Conservation (phyloP, 2,888 invertebrate genomes). For the Ochlodes sylvanus region DNA sequence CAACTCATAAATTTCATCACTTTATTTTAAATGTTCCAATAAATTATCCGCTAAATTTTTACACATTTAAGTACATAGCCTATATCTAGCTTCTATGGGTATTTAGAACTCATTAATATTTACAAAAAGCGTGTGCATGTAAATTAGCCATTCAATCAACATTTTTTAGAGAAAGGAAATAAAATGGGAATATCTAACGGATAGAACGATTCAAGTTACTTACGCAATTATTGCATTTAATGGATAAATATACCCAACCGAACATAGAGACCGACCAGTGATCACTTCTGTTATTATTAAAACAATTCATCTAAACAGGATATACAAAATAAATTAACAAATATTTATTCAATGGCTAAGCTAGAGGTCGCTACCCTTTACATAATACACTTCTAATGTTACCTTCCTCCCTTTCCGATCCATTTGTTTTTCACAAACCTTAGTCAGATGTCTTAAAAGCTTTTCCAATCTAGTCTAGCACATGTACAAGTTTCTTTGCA, state of each 20-base stretch:
- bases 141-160: slow-evolving; percentile 14
- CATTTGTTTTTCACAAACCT: not conserved
- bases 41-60: not conserved
- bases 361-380: not conserved
- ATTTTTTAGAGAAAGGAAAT: not conserved
- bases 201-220: not conserved
- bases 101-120: not conserved
- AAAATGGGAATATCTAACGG: not conserved
- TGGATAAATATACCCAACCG: not conserved
- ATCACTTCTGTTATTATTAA: not conserved
- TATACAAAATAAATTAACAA: not conserved
- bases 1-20: not conserved
- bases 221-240: not conserved
- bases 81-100: not conserved
- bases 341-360: slow-evolving; percentile 1
- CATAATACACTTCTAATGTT: not conserved
- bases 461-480: not conserved
- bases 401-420: not conserved
- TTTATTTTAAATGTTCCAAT: not conserved
- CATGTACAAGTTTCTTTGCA: not conserved
- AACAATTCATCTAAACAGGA: not conserved
- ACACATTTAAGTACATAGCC: slow-evolving; percentile 7
- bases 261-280: not conserved
- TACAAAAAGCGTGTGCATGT: slow-evolving; percentile 1
- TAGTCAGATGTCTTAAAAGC: not conserved